Evolutionary conservation across 1,140 invertebrate genomes (phyloP), one percentile per base, ranked within the genome.

Genomic region (Aphidius ervi): DNA sequence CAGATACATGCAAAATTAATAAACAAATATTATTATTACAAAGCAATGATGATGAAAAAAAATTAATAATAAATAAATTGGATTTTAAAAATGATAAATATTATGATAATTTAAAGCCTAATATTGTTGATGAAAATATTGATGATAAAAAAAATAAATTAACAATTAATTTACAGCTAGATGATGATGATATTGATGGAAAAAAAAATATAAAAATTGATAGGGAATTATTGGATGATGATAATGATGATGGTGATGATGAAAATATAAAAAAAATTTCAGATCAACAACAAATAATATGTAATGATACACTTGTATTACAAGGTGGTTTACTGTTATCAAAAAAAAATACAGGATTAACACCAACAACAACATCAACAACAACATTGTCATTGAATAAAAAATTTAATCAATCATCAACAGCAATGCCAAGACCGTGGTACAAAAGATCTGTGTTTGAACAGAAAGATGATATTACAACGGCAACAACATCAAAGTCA

Each of bases 391-490:
- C 43, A 65, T 76, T 81, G 79, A 5, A 68, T 78, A 53, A 65
- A 82, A 53, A 79, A 77, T 66, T n/a, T 9, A n/a, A 46, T 46
- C 45, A 8, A 46, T 66, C 74, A 23, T 59, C 68, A 10, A 46
- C 66, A 42, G 68, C 66, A 8, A 79, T 77, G 62, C 84, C 85
- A 4, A 77, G 82, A 69, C 86, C 86, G 5, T 88, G 86, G 86
- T 87, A 87, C 66, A 87, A 87, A 68, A 74, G 86, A 10, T 80
- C 69, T 57, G 68, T 72, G 6, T 68, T 68, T 46, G 74, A 75
- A 46, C 66, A 48, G n/a, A 7, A 7, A 67, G 6, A 46, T 66
- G 5, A 61, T 46, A 23, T 61, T 46, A 49, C 43, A 53, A 48
- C 68, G 65, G 61, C 5, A 47, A 64, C 74, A 65, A 71, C 67